Evolutionary conservation across 1,140 invertebrate genomes (phyloP).

Genomic region (Drosophila parvula): DNA sequence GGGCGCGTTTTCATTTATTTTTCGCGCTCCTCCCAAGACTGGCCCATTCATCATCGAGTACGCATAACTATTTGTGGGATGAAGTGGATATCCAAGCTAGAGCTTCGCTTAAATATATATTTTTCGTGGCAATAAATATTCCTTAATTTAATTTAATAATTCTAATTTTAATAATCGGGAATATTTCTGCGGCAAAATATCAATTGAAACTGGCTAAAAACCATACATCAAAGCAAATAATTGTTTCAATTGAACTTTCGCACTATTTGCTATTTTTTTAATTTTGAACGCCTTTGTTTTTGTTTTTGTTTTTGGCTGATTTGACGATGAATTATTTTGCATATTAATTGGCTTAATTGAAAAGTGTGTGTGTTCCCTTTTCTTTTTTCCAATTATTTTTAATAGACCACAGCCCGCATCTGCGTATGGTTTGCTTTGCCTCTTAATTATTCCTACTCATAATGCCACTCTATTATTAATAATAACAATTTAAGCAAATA

Average conservation of each 20-base stretch:
- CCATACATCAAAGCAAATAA: not conserved
- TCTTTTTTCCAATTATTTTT: slow-evolving; percentile 52
- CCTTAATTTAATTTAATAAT: not conserved
- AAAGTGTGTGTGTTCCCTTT: slow-evolving; percentile 30
- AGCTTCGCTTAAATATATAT: no score
- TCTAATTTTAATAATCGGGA: not conserved
- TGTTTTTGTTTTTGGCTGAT: slow-evolving; percentile 28
- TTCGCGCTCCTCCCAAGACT: slow-evolving; percentile 14
- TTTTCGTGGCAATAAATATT: not conserved
- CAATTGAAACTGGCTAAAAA: not conserved
- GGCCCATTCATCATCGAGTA: slow-evolving; percentile 54
- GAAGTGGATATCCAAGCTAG: not conserved
- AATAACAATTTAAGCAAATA: slow-evolving; percentile 58
- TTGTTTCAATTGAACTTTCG: slow-evolving; percentile 18
- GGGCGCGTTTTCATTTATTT: slow-evolving; percentile 49
- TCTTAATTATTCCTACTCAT: slow-evolving; percentile 71
- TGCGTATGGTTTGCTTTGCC: slow-evolving; percentile 31
- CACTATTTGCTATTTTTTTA: not conserved
- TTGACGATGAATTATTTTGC: slow-evolving; percentile 43
- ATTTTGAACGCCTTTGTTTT: slow-evolving; percentile 1
- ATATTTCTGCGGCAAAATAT: not conserved
- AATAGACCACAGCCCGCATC: slow-evolving; percentile 44
- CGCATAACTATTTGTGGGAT: slow-evolving; percentile 36
- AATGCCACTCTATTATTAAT: slow-evolving; percentile 54
- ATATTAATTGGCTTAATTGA: slow-evolving; percentile 52